Evolutionary conservation across 2,113 vertebrate genomes (phyloP).

Genomic region (Tachysurus vachellii): DNA sequence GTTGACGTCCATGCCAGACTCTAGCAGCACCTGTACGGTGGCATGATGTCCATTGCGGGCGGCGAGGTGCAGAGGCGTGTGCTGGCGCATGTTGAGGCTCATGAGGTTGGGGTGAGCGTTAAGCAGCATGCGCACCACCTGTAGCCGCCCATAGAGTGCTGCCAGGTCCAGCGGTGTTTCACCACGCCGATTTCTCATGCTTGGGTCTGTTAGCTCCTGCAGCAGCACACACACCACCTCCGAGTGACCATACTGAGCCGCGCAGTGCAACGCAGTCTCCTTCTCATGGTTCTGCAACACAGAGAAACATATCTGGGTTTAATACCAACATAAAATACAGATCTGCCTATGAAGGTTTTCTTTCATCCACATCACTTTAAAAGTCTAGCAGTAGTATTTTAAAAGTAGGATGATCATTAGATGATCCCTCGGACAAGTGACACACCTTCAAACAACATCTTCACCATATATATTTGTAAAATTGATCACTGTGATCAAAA

Average conservation of each 20-base stretch:
- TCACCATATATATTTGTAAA: not conserved
- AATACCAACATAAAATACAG: not conserved
- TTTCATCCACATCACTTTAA: not conserved
- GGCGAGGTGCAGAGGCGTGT: slow-evolving; percentile 94
- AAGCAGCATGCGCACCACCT: slow-evolving; percentile 92
- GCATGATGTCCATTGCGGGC: slow-evolving; percentile 94
- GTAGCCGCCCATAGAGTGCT: slow-evolving; percentile 88
- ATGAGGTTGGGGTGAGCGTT: slow-evolving; percentile 90
- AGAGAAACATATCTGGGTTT: slow-evolving; percentile 13
- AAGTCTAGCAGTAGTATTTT: not conserved
- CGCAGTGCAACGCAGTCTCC: slow-evolving; percentile 92
- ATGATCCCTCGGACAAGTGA: not conserved
- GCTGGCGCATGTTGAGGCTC: slow-evolving; percentile 83
- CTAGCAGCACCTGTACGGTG: slow-evolving; percentile 85
- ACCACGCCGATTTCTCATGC: slow-evolving; percentile 90
- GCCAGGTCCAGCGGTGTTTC: slow-evolving; percentile 94
- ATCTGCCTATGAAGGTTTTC: not conserved
- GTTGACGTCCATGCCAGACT: slow-evolving; percentile 95
- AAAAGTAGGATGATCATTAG: not conserved
- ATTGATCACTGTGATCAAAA: not conserved
- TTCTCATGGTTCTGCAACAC: slow-evolving; percentile 88
- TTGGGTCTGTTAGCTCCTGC: slow-evolving; percentile 90
- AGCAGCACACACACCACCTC: slow-evolving; percentile 91
- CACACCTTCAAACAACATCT: not conserved
- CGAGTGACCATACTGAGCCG: slow-evolving; percentile 93